Evolutionary conservation across 2,797 vertebrate species (phyloP), one percentile per base, ranked within the genome.

Genomic region (Premnoplex brunnescens): DNA sequence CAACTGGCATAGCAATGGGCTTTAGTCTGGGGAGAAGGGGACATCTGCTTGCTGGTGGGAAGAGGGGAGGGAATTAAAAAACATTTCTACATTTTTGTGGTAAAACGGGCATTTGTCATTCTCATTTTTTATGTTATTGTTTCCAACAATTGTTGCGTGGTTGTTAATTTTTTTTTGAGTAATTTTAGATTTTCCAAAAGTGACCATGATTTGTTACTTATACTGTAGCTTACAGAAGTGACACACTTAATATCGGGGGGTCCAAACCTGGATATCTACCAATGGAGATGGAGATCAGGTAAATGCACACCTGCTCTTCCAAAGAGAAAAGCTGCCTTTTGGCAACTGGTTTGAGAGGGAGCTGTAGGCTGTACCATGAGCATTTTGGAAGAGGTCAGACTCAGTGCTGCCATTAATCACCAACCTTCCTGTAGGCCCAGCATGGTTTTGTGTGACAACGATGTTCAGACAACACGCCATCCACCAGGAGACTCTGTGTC

Each of bases 211-310:
- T 97, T 98, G 90, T 98, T 98, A 96, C 97, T 97, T 97, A 94
- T 82, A 92, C 97, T 97, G 97, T 97, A 98, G 97, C 97, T 98
- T 96, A 97, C 97, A 97, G 97, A 98, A 97, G 97, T 98, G 97
- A 98, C 97, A 97, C 97, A 98, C 97, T 97, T 98, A 97, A 97
- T 98, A 97, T 97, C 97, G 97, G 97, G 97, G 97, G 97, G 97
- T 95, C 97, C 97, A 95, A 97, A 97, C 95, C 97, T 98, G 97
- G 97, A 98, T 96, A 97, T 98, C 97, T 97, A 97, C 97, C 97
- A 97, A 93, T 97, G 97, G 97, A 98, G 97, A 97, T 97, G 97
- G 97, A 98, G 97, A 97, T 96, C 97, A 98, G 97, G 97, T 97
- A 98, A 98, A 95, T 96, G 92, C 85, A 93, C 95, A 97, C 96